These are phyloP conservation scores for Neomorphus geoffroyi DNA, from an alignment of 2,797 vertebrate species.

Conservation along the genomic window DNA sequence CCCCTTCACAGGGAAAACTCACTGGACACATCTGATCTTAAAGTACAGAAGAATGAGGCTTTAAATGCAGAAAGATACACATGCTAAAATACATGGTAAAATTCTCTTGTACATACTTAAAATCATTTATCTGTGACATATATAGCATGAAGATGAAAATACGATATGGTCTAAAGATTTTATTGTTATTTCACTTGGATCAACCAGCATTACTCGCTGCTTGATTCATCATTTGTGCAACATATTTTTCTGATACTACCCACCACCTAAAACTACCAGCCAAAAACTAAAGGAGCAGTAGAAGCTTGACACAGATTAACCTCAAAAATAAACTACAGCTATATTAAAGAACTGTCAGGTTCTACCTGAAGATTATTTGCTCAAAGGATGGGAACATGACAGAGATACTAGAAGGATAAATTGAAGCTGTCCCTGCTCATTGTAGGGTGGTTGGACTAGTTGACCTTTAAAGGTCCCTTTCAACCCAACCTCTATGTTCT, in stretches of 20 bases:
- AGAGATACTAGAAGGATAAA: background rate
- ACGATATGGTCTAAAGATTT: background rate
- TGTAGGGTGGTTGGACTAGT: too few relatives aligned
- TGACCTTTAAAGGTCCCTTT: too few relatives aligned
- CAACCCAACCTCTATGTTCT: too few relatives aligned
- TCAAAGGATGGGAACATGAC: background rate
- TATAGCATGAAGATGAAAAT: conserved; percentile 12
- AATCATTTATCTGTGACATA: conserved; percentile 1
- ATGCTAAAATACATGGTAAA: background rate
- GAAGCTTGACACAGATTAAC: background rate
- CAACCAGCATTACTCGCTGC: background rate
- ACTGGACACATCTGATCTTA: background rate
- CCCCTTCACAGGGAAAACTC: background rate
- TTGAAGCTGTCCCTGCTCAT: too few relatives aligned
- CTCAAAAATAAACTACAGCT: conserved; percentile 24
- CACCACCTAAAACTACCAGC: background rate
- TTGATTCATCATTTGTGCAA: background rate
- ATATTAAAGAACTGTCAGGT: background rate
- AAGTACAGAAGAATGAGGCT: background rate
- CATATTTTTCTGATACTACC: background rate
- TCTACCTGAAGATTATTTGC: conserved; percentile 6
- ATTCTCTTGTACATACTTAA: background rate
- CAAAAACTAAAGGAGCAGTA: background rate
- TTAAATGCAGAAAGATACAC: background rate
- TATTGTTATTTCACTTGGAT: background rate